Evolutionary conservation across 35 echinoderm and acorn worm species (phyloP).

Genomic region (Apostichopus parvimensis): DNA sequence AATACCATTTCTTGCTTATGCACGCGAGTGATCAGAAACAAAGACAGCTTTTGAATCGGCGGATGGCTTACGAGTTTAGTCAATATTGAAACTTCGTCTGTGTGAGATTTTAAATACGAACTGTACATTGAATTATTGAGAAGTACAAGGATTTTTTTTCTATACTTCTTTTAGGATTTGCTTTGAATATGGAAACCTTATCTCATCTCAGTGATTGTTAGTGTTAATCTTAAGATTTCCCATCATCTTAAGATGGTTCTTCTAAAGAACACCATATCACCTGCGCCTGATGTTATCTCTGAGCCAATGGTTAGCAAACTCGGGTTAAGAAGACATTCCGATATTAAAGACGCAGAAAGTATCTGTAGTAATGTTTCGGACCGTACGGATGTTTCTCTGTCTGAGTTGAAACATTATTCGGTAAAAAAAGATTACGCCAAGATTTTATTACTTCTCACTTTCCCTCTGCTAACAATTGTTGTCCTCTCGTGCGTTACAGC

Average conservation of each 20-base stretch:
- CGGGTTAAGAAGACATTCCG: neutral
- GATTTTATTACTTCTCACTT: neutral
- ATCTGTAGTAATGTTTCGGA: neutral
- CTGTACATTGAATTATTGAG: no score
- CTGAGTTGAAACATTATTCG: neutral
- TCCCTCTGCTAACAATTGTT: neutral
- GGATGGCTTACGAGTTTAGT: no score
- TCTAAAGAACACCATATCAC: neutral
- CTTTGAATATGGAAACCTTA: no score
- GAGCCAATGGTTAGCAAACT: neutral
- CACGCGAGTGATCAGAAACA: no score
- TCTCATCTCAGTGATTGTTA: no score
- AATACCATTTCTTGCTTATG: no score
- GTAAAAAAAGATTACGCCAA: conserved; percentile 7
- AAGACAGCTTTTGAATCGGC: no score
- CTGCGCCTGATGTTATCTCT: neutral
- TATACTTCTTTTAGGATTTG: no score
- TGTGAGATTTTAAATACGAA: no score
- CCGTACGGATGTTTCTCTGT: neutral
- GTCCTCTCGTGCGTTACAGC: conserved; percentile 2
- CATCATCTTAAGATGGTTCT: neutral
- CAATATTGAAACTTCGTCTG: no score
- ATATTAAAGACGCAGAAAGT: neutral
- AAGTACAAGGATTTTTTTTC: no score
- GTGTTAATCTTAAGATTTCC: neutral